Conservation (phyloP, 2,113 vertebrate genomes). For the Tenrec ecaudatus region DNA sequence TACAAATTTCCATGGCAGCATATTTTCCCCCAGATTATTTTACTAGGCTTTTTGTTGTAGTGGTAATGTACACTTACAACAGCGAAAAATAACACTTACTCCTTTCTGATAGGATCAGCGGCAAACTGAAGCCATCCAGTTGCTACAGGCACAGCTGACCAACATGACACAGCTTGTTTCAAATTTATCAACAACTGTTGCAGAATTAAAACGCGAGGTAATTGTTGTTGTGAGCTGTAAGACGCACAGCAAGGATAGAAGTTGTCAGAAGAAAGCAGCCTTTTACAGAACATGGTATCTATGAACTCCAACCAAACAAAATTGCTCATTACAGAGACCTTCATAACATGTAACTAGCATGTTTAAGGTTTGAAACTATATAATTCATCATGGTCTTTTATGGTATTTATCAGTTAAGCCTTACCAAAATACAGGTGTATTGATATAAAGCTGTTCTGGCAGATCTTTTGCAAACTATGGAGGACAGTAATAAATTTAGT, state of each 20-base stretch:
- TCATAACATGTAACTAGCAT: slow-evolving; percentile 2
- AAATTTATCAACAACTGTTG: slow-evolving; percentile 92
- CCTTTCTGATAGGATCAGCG: slow-evolving; percentile 91
- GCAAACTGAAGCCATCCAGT: slow-evolving; percentile 97
- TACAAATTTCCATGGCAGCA: no score
- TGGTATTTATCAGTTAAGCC: slow-evolving; percentile 38
- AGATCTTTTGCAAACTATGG: slow-evolving; percentile 29
- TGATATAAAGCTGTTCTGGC: not conserved
- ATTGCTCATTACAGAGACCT: not conserved
- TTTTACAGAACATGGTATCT: not conserved
- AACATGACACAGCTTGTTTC: slow-evolving; percentile 94
- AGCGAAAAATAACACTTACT: not conserved
- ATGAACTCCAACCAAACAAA: slow-evolving; percentile 8
- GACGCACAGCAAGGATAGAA: not conserved
- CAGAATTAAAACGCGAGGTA: slow-evolving; percentile 94
- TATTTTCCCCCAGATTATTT: slow-evolving; percentile 16
- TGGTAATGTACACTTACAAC: not conserved
- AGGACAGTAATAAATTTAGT: slow-evolving; percentile 11
- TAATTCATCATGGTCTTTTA: not conserved
- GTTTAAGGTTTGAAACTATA: not conserved
- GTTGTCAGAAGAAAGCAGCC: not conserved
- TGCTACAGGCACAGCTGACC: slow-evolving; percentile 94
- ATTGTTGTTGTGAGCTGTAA: not conserved
- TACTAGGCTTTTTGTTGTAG: slow-evolving; percentile 29
- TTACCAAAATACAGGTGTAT: not conserved